Conservation (phyloP, 2,113 vertebrate genomes). For the Halcyon malimbica region DNA sequence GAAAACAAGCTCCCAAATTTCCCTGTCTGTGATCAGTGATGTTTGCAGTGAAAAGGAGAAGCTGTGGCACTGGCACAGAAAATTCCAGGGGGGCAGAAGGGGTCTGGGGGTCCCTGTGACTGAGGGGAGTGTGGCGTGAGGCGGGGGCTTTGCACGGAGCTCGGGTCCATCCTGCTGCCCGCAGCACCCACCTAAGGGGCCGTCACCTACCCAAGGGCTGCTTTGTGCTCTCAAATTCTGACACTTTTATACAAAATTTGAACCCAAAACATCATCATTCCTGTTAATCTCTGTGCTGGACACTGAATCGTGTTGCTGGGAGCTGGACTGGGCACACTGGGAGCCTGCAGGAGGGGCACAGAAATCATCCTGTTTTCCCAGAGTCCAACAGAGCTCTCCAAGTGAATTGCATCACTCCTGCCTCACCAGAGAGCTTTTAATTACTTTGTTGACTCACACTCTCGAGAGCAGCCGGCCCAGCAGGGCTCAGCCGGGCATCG, state of each 20-base stretch:
- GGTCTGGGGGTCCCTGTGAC: not conserved
- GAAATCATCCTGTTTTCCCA: not conserved
- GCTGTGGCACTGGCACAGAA: not conserved
- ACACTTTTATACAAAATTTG: not conserved
- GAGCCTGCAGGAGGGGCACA: not conserved
- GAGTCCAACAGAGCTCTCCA: not conserved
- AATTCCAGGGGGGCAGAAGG: too few relatives aligned
- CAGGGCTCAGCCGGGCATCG: not conserved
- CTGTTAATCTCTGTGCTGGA: not conserved
- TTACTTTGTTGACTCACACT: not conserved
- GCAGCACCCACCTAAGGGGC: not conserved
- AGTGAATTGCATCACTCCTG: not conserved
- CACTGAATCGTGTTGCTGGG: not conserved
- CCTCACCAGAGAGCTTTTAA: not conserved
- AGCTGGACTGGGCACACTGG: not conserved
- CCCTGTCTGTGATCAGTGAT: accelerated
- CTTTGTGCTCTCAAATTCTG: not conserved
- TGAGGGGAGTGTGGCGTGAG: not conserved
- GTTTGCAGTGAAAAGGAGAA: not conserved
- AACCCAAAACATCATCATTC: not conserved
- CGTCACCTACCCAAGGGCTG: not conserved
- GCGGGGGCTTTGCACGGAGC: not conserved
- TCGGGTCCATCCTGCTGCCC: not conserved
- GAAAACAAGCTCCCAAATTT: not conserved
- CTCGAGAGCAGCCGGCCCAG: not conserved